phyloP scores from a whole-genome alignment of 2,113 vertebrate genomes.

The Otus sunia region DNA sequence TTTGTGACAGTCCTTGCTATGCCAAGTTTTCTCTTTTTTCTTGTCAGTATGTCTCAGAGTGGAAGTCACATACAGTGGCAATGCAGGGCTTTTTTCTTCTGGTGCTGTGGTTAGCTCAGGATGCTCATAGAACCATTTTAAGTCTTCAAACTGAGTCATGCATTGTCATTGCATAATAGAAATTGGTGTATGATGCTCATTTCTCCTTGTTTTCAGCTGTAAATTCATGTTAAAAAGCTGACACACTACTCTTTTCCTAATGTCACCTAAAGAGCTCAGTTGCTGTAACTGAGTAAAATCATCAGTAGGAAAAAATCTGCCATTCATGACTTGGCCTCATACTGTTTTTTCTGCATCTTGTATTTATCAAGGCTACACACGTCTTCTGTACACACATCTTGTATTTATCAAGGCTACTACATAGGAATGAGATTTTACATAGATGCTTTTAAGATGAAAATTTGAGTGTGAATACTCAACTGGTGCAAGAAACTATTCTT shows the following conservation, averaged over 20 bases:
- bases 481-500: neutral
- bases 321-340: neutral
- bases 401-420: neutral
- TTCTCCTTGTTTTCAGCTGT: neutral
- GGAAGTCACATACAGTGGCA: neutral
- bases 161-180: neutral
- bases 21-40: neutral
- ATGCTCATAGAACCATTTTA: neutral
- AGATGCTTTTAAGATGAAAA: neutral
- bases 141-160: neutral
- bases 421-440: neutral
- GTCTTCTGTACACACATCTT: neutral
- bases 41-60: neutral
- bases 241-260: neutral
- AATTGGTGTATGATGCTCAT: neutral
- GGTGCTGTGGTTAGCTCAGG: neutral
- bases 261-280: neutral
- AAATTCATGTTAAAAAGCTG: neutral
- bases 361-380: neutral
- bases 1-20: neutral
- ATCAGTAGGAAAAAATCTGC: neutral
- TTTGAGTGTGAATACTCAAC: neutral
- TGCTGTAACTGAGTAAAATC: neutral
- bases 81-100: neutral
- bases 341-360: neutral